Conservation (phyloP, 1,140 invertebrate genomes). For the Aphis gossypii region DNA sequence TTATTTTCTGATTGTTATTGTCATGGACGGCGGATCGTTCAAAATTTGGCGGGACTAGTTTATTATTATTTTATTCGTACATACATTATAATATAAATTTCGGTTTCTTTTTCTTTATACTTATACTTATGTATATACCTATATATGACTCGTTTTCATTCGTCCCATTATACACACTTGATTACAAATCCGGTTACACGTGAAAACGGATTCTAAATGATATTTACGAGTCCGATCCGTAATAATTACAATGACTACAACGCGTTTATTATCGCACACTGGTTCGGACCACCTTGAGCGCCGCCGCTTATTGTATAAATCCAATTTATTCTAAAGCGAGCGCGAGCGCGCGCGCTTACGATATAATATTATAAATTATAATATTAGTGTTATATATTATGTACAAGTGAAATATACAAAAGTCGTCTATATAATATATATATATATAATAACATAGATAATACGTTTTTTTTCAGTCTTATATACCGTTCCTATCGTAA, state of each 20-base stretch:
- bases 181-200: conserved; percentile 28
- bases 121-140: neutral
- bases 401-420: neutral
- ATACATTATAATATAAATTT: neutral
- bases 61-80: neutral
- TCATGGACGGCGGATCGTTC: neutral
- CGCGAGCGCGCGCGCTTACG: neutral
- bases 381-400: neutral
- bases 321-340: conserved; percentile 32
- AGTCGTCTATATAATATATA: neutral
- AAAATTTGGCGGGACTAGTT: neutral
- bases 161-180: neutral
- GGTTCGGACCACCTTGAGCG: conserved; percentile 41
- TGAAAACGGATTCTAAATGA: conserved; percentile 23
- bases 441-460: neutral
- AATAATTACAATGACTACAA: neutral
- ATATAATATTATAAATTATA: neutral
- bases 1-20: too few species aligned
- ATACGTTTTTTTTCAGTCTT: neutral
- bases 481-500: neutral
- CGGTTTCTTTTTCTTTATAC: neutral
- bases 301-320: conserved; percentile 1
- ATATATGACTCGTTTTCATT: neutral
- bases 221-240: conserved; percentile 29
- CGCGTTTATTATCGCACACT: neutral